Conservation (phyloP, 2,888 invertebrate genomes). For the Amphipoea lucens region DNA sequence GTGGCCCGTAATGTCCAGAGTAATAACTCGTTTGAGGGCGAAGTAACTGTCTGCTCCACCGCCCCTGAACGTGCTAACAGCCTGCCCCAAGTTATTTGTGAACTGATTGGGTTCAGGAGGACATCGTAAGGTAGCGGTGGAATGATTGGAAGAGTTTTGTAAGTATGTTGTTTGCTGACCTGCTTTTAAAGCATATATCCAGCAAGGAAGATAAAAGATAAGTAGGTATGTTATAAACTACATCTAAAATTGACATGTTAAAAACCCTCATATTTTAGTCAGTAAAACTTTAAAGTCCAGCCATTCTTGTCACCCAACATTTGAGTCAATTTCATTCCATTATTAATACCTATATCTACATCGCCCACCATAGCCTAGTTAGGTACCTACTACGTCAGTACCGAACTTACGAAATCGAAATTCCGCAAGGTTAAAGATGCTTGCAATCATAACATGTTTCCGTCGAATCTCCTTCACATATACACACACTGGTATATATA, state of each 20-base stretch:
- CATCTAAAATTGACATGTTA: no score
- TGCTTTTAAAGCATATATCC: background rate
- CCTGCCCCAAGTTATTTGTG: slow-evolving; percentile 43
- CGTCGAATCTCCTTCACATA: slow-evolving; percentile 27
- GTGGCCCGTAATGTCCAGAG: slow-evolving; percentile 71
- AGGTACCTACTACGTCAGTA: background rate
- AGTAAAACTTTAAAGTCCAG: background rate
- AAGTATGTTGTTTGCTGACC: background rate
- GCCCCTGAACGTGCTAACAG: slow-evolving; percentile 54
- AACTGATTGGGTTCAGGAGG: slow-evolving; percentile 48
- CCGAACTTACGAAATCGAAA: slow-evolving; percentile 15
- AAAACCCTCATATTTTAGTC: background rate
- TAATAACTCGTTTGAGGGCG: slow-evolving; percentile 74
- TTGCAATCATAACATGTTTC: slow-evolving; percentile 51
- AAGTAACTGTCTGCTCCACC: slow-evolving; percentile 64
- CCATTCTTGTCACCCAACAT: background rate
- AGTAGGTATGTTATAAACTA: background rate
- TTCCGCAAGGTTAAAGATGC: slow-evolving; percentile 38
- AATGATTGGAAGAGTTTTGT: slow-evolving; percentile 8
- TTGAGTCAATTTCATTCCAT: background rate
- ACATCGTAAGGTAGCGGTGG: slow-evolving; percentile 29
- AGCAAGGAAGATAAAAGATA: background rate
- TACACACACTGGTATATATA: slow-evolving; percentile 37
- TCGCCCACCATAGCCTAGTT: background rate
- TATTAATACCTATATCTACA: background rate